Evolutionary conservation across 2,888 invertebrate species (phyloP).

Genomic region (Pristionchus arcanus): DNA sequence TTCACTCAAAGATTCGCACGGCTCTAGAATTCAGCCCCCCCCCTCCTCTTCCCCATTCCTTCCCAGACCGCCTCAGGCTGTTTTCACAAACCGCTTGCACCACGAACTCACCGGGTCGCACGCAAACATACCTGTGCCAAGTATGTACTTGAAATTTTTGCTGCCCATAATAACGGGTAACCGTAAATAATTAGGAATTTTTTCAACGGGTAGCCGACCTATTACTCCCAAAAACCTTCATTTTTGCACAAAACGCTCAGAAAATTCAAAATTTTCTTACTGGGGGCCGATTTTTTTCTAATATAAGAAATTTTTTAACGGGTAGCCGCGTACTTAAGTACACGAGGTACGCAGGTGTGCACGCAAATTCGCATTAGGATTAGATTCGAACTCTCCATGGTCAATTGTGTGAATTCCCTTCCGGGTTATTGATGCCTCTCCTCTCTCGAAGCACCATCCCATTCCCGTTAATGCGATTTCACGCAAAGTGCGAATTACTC

Average conservation of each 20-base stretch:
- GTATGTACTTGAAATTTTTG: too few relatives aligned
- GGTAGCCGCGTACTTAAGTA: too few relatives aligned
- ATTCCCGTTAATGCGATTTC: slow-evolving; percentile 44
- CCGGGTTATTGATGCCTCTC: neutral
- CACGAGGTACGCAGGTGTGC: too few relatives aligned
- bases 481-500: neutral
- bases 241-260: too few relatives aligned
- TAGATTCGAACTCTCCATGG: neutral
- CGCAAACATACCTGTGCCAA: too few relatives aligned
- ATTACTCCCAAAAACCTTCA: too few relatives aligned
- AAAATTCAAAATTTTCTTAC: too few relatives aligned
- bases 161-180: too few relatives aligned
- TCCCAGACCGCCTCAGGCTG: neutral
- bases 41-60: neutral
- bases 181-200: too few relatives aligned
- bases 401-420: neutral
- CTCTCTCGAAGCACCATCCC: neutral
- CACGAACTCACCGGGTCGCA: neutral
- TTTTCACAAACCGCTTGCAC: neutral
- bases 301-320: too few relatives aligned
- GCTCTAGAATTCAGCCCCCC: slow-evolving; percentile 37
- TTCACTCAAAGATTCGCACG: slow-evolving; percentile 4
- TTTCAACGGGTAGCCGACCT: too few relatives aligned
- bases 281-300: too few relatives aligned
- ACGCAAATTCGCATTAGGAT: neutral